These are phyloP conservation scores for Ditula angustiorana DNA, from an alignment of 2,888 invertebrate genomes.

Conservation along the genomic window DNA sequence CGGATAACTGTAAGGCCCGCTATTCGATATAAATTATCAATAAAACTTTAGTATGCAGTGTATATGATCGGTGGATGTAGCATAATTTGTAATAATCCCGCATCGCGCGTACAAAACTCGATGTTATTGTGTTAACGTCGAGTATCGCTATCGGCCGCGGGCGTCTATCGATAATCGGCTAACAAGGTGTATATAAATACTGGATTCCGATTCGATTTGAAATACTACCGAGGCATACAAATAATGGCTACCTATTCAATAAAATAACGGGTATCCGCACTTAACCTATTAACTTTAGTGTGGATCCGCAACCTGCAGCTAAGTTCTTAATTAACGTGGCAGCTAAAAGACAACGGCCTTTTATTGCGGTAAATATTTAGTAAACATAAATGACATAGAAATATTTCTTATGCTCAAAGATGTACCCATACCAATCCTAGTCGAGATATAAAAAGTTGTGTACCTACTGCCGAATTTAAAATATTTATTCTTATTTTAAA, in stretches of 20 bases:
- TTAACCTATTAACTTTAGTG: slow-evolving; percentile 56
- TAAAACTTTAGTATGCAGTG: slow-evolving; percentile 28
- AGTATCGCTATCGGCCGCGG: slow-evolving; percentile 20
- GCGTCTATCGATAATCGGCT: slow-evolving; percentile 33
- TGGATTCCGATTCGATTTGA: slow-evolving; percentile 60
- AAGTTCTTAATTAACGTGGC: slow-evolving; percentile 17
- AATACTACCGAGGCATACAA: slow-evolving; percentile 60
- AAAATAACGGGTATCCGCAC: slow-evolving; percentile 63
- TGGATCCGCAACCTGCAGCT: slow-evolving; percentile 38
- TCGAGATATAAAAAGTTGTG: too few relatives aligned
- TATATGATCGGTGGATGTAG: slow-evolving; percentile 27
- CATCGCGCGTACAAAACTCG: slow-evolving; percentile 21
- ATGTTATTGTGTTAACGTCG: slow-evolving; percentile 21
- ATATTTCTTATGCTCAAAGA: too few relatives aligned
- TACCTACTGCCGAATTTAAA: too few relatives aligned
- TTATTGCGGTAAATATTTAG: neutral
- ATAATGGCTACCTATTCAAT: slow-evolving; percentile 57
- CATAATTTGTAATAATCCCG: slow-evolving; percentile 25
- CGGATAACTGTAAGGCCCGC: slow-evolving; percentile 21
- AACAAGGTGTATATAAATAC: slow-evolving; percentile 55
- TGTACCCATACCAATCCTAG: too few relatives aligned
- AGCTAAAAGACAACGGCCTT: neutral
- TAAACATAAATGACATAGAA: too few relatives aligned
- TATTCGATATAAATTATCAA: slow-evolving; percentile 25
- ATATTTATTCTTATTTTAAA: too few relatives aligned